Evolutionary conservation across 2,797 vertebrate species (phyloP), one percentile per base, ranked within the genome.

Genomic region (Hafferia zeledoni): DNA sequence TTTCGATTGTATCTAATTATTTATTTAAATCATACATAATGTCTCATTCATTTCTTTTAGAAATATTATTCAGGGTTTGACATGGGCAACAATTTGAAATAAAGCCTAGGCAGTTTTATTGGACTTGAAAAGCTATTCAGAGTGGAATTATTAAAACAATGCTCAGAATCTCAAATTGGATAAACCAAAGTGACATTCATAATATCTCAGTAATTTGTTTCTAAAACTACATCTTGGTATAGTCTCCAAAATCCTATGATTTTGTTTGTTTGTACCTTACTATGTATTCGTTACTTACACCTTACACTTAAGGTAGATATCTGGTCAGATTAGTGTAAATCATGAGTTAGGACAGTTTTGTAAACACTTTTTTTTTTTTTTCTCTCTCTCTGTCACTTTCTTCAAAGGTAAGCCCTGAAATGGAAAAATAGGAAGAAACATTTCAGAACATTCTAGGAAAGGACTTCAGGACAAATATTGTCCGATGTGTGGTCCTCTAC

Each of bases 121-220:
- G 77, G 60, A 64, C 43, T 80, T 92, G 74, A 93, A 95, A 93
- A 82, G 47, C 63, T 90, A 43, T 72, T 83, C 53, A 68, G 71
- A 89, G 59, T 7, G 84, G 35, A 94, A 83, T 92, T 92, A 95
- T 89, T 90, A 87, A 90, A 92, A 94, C 52, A 79, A 59, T 90
- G 72, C 44, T 82, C 28, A 63, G 44, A 86, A 74, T 80, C 83
- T 83, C 68, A 87, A 60, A 87, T 50, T 84, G 57, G 44, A 76
- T 89, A 93, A 95, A 74, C 15, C 9, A 43, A 89, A 82, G 41
- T 93, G 92, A 79, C 75, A 87, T 82, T 87, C 55, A n/a, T 70
- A 89, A 52, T 68, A 89, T 63, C 49, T 87, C 24, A 41, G 74
- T 79, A 94, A 92, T 44, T 49, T 81, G 31, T 63, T 92, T 91